These are phyloP conservation scores for Nemoura dubitans DNA, from an alignment of 2,888 invertebrate species.

Conservation along the genomic window DNA sequence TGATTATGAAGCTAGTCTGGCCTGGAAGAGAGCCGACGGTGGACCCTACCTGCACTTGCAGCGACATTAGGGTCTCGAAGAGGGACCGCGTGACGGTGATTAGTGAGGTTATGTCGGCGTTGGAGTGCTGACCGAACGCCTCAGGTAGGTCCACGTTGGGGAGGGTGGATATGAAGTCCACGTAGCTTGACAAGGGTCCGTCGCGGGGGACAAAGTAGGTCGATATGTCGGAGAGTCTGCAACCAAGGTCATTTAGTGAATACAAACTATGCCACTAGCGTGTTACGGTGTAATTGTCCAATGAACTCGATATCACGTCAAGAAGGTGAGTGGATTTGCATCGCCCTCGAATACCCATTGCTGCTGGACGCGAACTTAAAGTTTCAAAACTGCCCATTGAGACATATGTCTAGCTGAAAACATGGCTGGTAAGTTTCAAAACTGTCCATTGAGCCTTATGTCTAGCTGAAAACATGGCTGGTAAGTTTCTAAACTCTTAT, in stretches of 20 bases:
- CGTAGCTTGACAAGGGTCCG: conserved; percentile 81
- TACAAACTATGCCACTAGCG: neutral
- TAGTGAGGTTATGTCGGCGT: conserved; percentile 87
- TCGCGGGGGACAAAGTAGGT: conserved; percentile 86
- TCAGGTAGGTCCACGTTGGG: conserved; percentile 85
- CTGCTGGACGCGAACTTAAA: too few relatives aligned
- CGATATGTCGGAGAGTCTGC: conserved; percentile 75
- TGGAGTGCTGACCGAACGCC: conserved; percentile 89
- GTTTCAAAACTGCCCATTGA: too few relatives aligned
- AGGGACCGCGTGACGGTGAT: conserved; percentile 81
- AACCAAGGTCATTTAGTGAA: conserved; percentile 50
- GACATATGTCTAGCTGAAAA: too few relatives aligned
- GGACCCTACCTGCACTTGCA: conserved; percentile 69
- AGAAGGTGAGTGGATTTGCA: too few relatives aligned
- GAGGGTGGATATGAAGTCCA: conserved; percentile 80
- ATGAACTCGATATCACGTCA: too few relatives aligned
- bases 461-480: too few relatives aligned
- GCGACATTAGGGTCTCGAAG: conserved; percentile 80
- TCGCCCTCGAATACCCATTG: too few relatives aligned
- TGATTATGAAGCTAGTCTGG: neutral
- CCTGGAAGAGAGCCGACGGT: neutral
- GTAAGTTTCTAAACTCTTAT: too few relatives aligned
- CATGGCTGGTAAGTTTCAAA: too few relatives aligned
- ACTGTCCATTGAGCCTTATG: too few relatives aligned
- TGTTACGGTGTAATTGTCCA: neutral